A percentile compares a stretch with the other conserved stretches of the same genome.
Conservation (phyloP, 2,888 invertebrate species). For the Congeria kusceri region DNA sequence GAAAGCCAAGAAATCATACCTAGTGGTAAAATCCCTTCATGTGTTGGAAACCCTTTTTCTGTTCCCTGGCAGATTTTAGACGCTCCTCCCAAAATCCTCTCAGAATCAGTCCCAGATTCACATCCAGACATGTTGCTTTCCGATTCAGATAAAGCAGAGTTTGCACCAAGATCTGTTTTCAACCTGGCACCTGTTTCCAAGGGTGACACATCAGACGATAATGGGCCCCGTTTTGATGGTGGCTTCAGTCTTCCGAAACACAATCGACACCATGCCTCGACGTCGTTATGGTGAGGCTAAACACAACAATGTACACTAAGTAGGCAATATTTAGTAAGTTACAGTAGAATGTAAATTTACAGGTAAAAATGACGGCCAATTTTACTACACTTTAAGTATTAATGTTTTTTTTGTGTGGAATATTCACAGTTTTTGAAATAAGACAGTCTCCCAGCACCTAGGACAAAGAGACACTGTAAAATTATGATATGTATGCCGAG, state of each 20-base stretch:
- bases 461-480: no score
- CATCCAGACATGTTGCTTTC: conserved; percentile 42
- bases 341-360: no score
- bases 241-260: conserved; percentile 84
- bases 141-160: not conserved
- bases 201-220: no score
- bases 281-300: conserved; percentile 86
- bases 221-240: conserved; percentile 41
- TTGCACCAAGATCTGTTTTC: not conserved
- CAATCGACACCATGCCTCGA: conserved; percentile 86
- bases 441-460: no score
- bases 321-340: not conserved
- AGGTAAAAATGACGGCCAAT: no score
- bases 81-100: no score
- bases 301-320: conserved; percentile 37
- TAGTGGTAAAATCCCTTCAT: conserved; percentile 83
- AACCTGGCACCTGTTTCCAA: no score
- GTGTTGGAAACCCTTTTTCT: conserved; percentile 27
- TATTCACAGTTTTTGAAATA: no score
- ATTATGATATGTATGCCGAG: no score
- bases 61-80: no score
- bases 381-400: no score
- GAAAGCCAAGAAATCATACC: conserved; percentile 17
- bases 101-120: not conserved
- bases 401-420: no score